Conservation (phyloP, 2,797 vertebrate genomes). For the Karalla daura region DNA sequence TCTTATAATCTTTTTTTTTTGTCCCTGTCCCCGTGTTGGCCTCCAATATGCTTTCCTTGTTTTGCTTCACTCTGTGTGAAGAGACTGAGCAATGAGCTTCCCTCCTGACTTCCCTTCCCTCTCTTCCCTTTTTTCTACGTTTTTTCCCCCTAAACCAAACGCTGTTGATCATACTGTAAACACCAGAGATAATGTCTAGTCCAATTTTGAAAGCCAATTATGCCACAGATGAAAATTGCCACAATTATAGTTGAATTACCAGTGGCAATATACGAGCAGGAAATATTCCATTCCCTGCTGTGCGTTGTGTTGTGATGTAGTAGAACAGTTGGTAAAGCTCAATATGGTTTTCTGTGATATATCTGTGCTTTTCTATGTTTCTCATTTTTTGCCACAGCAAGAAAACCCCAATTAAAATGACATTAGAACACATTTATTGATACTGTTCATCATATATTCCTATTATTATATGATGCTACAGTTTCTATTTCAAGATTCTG, state of each 20-base stretch:
- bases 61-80: conserved; percentile 1
- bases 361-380: neutral
- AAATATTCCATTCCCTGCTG: neutral
- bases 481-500: too few relatives aligned
- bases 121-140: neutral
- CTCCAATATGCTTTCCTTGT: neutral
- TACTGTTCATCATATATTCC: neutral
- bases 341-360: neutral
- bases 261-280: neutral
- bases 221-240: conserved; percentile 10
- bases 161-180: conserved; percentile 32
- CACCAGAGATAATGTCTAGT: neutral
- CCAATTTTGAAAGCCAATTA: conserved; percentile 30
- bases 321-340: conserved; percentile 1
- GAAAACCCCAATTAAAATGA: neutral
- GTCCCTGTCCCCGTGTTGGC: neutral
- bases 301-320: conserved; percentile 3
- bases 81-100: neutral
- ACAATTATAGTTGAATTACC: conserved; percentile 30
- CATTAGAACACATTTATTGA: neutral
- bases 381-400: conserved; percentile 3
- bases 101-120: neutral
- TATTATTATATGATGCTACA: too few relatives aligned
- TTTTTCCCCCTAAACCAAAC: neutral
- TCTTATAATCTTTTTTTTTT: neutral